A percentile compares a stretch with the other conserved stretches of the same genome.
phyloP scores from a whole-genome alignment of 2,797 vertebrate genomes.

The Tauraco hartlaubi region DNA sequence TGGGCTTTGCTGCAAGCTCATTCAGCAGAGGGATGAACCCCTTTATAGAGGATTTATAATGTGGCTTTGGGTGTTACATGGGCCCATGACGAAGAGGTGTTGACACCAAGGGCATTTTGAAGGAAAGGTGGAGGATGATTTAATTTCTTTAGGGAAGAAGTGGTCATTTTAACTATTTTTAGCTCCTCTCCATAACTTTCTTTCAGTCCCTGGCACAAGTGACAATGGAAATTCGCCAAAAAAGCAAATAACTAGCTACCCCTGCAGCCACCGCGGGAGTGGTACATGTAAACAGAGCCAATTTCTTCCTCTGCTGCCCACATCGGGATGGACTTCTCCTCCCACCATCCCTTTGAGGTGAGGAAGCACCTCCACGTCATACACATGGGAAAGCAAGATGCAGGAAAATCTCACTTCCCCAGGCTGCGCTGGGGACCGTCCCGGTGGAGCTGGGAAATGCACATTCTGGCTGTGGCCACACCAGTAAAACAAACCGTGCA shows the following conservation, averaged over 20 bases:
- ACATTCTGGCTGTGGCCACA: neutral
- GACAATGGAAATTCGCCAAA: neutral
- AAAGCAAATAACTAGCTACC: neutral
- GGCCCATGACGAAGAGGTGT: neutral
- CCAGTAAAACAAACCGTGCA: neutral
- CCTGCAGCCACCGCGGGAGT: accelerated
- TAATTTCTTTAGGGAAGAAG: neutral
- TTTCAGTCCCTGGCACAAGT: neutral
- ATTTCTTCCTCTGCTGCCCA: neutral
- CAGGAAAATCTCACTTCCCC: slow-evolving; percentile 4
- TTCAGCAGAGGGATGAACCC: neutral
- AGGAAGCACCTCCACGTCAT: neutral
- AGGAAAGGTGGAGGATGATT: neutral
- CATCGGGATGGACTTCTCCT: neutral
- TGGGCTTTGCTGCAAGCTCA: neutral
- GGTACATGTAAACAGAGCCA: neutral
- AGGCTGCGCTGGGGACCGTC: neutral
- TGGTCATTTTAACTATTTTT: neutral
- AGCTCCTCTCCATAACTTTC: neutral
- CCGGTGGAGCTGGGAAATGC: neutral
- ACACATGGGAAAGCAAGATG: neutral
- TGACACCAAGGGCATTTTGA: neutral
- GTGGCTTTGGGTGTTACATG: accelerated
- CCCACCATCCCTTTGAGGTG: neutral
- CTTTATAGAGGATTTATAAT: neutral